phyloP scores from a whole-genome alignment of 2,797 vertebrate species.

The Gadopsis bispinosus region DNA sequence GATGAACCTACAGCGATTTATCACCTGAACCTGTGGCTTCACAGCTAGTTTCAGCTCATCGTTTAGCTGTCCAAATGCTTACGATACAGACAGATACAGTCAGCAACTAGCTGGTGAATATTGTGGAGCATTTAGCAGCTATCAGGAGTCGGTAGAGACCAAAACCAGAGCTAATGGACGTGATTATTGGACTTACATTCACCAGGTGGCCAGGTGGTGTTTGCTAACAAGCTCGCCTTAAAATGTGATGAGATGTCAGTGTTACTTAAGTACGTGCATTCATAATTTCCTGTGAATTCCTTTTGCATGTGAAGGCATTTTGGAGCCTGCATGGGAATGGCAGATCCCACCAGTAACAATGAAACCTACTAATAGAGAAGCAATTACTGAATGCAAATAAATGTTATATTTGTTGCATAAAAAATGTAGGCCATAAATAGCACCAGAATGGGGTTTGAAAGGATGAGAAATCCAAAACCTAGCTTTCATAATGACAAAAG shows the following conservation, averaged over 20 bases:
- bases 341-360: not conserved
- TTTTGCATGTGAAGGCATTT: not conserved
- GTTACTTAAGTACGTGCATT: not conserved
- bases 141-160: no score
- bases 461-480: not conserved
- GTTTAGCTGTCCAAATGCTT: no score
- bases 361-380: not conserved
- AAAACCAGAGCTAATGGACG: no score
- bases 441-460: not conserved
- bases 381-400: not conserved
- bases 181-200: no score
- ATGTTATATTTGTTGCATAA: not conserved
- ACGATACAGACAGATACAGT: no score
- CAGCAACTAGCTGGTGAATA: no score
- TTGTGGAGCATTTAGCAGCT: no score
- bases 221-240: no score
- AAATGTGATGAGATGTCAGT: not conserved
- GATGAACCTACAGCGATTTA: no score
- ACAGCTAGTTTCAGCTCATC: no score
- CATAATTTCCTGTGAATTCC: not conserved
- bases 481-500: not conserved
- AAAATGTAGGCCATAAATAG: not conserved
- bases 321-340: not conserved
- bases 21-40: no score
- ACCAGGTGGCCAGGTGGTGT: no score